Evolutionary conservation across 2,888 invertebrate species (phyloP).

Genomic region (Melanophora roralis): DNA sequence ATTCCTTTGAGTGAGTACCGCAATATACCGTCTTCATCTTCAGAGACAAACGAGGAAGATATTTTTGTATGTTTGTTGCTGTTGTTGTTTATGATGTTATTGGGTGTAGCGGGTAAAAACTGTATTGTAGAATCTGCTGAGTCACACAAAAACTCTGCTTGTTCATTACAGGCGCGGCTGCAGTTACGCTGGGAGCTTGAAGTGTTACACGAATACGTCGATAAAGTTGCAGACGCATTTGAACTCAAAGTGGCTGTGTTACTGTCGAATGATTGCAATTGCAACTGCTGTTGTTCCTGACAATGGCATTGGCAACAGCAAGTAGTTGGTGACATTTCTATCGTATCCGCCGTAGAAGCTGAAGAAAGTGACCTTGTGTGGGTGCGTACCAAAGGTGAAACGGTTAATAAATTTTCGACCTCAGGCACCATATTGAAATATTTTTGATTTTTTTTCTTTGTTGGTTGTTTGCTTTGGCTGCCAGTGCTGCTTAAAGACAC

Average conservation of each 20-base stretch:
- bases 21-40: constrained; percentile 63
- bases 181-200: constrained; percentile 40
- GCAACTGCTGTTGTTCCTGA: constrained; percentile 32
- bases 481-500: constrained; percentile 17
- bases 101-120: constrained; percentile 47
- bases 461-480: neutral
- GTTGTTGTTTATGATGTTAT: constrained; percentile 2
- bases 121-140: constrained; percentile 30
- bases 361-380: constrained; percentile 54
- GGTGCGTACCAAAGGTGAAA: constrained; percentile 44
- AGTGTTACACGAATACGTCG: constrained; percentile 46
- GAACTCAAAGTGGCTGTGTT: constrained; percentile 55
- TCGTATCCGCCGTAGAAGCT: constrained; percentile 55
- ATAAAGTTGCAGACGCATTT: constrained; percentile 50
- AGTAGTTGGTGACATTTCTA: constrained; percentile 45
- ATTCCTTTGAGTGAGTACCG: constrained; percentile 71
- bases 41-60: constrained; percentile 38
- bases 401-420: constrained; percentile 45
- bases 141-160: constrained; percentile 45
- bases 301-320: constrained; percentile 55
- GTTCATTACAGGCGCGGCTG: constrained; percentile 53
- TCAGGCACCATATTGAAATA: constrained; percentile 16
- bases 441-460: neutral
- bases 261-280: constrained; percentile 45
- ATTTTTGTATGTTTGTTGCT: constrained; percentile 7